Base-by-base conservation (phyloP, 2,888 invertebrate genomes). In the Tinea pellionella region DNA sequence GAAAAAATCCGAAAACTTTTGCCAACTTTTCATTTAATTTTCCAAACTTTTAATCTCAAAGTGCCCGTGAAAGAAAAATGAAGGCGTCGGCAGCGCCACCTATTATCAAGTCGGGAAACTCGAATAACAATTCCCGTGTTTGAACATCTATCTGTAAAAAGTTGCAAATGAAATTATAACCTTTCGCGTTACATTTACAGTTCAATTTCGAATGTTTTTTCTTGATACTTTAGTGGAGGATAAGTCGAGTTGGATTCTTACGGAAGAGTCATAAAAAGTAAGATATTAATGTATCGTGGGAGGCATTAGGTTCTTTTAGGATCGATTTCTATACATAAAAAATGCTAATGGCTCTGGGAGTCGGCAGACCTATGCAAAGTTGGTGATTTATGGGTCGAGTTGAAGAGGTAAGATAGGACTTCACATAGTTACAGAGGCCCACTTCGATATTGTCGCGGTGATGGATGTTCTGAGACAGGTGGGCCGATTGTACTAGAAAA, bases 211-310 rank as follows among this genome's bases (percentile, higher is more conserved):
- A 47, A 16, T 24, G 53, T 16, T 53, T 53, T 16, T 8, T 19
- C 7, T 42, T 15, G n/a, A 29, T 19, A 16, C 24, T 65, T 79
- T 84, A 74, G 64, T 70, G 62, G 60, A 61, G 63, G 62, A 63
- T 51, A 47, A 61, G 61, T 65, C 62, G 70, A 77, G 80, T 78
- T 76, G 77, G 72, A 80, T 80, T 82, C 80, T 83, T 86, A 76
- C 78, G 75, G 78, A 83, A 83, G 80, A 87, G 82, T 86, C 86
- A 84, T 87, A 87, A 87, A 87, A 87, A 87, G 85, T 86, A 83
- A 86, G 86, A 86, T 87, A 87, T 87, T 86, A 87, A 87, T 87
- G 87, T 87, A 87, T 87, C 86, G 83, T 78, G 86, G 86, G 86
- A 86, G 84, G 86, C 87, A 85, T 87, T 86, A 86, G 82, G 78